Base-by-base conservation (phyloP, 2,113 vertebrate species). In the Ibidorhyncha struthersii region DNA sequence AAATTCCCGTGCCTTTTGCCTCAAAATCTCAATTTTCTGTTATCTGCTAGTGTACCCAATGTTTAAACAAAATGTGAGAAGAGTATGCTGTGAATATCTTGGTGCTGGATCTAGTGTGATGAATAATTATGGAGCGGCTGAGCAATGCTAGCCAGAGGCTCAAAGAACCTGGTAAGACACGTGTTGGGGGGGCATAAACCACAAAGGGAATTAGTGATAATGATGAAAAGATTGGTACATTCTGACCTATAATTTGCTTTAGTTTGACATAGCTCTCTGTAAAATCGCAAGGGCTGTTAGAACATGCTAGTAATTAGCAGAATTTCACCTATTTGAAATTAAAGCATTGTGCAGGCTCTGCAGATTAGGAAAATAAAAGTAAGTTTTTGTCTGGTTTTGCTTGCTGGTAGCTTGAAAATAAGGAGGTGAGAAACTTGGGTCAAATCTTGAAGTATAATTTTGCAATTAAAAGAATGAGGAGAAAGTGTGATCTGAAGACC, bases 401-500 rank as follows among this genome's bases (percentile, higher is more conserved):
- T 86, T 86, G 63, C 52, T 86, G 16, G 58, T 86, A 81, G 61
- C 67, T 90, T 83, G 63, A 84, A 71, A 96, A 86, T 9, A 66
- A 29, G 22, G 78, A 96, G 89, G 77, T 95, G 96, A 95, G 86
- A 95, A 81, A 86, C 41, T 90, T 43, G 27, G 76, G 61, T 92
- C 83, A 87, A 87, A 89, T 74, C 61, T 69, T 87, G 23, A 89
- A 82, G 77, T 53, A n/a, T 58, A 85, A 91, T 91, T 95, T 85
- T 76, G 91, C 53, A 96, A 87, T 97, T 96, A 96, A 90, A 96
- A 91, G 77, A 47, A 43, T 86, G 79, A 55, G 69, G 56, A 67
- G 77, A 79, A 85, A 78, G 89, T 41, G 94, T 95, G 86, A 96
- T 86, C 61, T 66, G 83, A 87, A 96, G 93, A 87, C 86, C 95